Percentiles rank a stretch among this genome's conserved stretches.
Evolutionary conservation across 2,113 vertebrate genomes (phyloP).

Genomic region (Sterrhoptilus dennistouni): DNA sequence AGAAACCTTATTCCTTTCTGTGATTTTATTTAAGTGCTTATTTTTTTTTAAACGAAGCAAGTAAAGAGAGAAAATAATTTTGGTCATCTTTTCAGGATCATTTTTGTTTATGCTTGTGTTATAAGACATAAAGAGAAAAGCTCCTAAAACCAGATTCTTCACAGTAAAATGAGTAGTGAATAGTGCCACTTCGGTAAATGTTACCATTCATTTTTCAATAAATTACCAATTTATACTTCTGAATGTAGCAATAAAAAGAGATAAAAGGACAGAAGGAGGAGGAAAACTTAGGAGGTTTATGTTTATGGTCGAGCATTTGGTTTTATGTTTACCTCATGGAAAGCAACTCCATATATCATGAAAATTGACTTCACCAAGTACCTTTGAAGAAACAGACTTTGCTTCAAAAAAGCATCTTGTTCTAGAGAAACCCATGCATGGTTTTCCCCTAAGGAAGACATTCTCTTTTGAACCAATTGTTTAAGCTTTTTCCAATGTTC

Average conservation of each 20-base stretch:
- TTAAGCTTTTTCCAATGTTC: not conserved
- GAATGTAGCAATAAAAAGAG: slow-evolving; percentile 36
- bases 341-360: not conserved
- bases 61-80: not conserved
- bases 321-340: slow-evolving; percentile 38
- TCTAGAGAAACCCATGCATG: not conserved
- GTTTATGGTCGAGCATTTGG: slow-evolving; percentile 27
- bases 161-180: not conserved
- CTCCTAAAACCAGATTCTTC: not conserved
- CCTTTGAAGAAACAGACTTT: not conserved
- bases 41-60: not conserved
- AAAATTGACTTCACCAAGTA: slow-evolving; percentile 25
- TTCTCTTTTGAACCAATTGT: not conserved
- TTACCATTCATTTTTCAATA: slow-evolving; percentile 34
- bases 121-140: not conserved
- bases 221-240: slow-evolving; percentile 30
- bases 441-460: not conserved
- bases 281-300: slow-evolving; percentile 22
- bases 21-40: not conserved
- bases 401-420: not conserved
- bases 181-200: not conserved
- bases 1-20: not conserved
- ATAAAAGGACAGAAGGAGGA: slow-evolving; percentile 33
- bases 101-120: slow-evolving; percentile 6
- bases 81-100: not conserved